Percentiles rank a stretch among this genome's conserved stretches.
These are phyloP conservation scores for Digitonthophagus gazella DNA, from an alignment of 2,888 invertebrate genomes.

Conservation along the genomic window DNA sequence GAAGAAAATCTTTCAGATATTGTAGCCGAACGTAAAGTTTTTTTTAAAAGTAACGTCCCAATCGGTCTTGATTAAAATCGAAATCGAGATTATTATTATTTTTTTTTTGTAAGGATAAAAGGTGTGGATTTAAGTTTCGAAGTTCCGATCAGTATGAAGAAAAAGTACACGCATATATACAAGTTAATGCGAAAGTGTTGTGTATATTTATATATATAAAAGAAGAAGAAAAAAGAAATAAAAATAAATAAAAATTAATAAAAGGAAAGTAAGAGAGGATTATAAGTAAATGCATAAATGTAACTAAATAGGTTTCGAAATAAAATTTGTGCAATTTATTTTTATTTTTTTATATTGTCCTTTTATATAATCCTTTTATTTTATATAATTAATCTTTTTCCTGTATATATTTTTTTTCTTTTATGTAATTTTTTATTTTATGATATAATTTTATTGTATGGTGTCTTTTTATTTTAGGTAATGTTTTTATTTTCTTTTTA, in stretches of 20 bases:
- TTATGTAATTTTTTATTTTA: no score
- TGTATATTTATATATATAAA: slow-evolving; percentile 14
- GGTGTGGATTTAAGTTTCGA: not conserved
- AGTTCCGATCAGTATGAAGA: no score
- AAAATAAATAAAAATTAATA: not conserved
- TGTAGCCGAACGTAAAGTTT: slow-evolving; percentile 57
- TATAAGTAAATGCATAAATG: not conserved
- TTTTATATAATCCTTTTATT: no score
- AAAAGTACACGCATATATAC: not conserved
- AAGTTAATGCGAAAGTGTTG: slow-evolving; percentile 2
- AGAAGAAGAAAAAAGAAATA: not conserved
- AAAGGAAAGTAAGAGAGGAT: not conserved
- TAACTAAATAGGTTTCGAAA: slow-evolving; percentile 13
- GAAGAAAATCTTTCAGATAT: slow-evolving; percentile 95
- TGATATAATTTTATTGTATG: no score
- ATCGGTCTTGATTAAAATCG: not conserved
- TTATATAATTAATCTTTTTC: no score
- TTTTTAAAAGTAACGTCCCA: slow-evolving; percentile 20
- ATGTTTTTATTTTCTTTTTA: no score
- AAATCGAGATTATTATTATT: no score
- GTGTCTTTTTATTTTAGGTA: no score
- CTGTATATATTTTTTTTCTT: no score
- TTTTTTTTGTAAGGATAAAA: not conserved
- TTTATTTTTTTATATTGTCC: not conserved
- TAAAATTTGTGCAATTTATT: slow-evolving; percentile 13